These are phyloP conservation scores for Colossoma macropomum DNA, from an alignment of 2,113 vertebrate genomes.

Conservation along the genomic window DNA sequence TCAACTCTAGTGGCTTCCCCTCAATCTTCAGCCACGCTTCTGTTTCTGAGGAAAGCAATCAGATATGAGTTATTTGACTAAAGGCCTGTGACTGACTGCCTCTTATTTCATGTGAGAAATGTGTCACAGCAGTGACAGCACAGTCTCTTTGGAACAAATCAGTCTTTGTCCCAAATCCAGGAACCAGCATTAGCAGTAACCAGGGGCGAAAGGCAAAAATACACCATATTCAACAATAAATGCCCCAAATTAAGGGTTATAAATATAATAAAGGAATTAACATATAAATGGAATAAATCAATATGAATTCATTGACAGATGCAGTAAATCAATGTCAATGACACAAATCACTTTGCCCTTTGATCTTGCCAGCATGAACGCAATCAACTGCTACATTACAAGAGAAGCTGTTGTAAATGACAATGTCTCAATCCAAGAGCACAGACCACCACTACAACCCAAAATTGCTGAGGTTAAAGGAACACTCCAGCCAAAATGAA, in stretches of 20 bases:
- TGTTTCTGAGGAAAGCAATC: slow-evolving; percentile 42
- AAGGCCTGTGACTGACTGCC: slow-evolving; percentile 24
- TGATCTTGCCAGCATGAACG: too few relatives aligned
- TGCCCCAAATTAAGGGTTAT: too few relatives aligned
- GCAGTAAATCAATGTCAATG: too few relatives aligned
- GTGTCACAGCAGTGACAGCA: background rate
- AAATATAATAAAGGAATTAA: too few relatives aligned
- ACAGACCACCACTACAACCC: too few relatives aligned
- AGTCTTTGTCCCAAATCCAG: slow-evolving; percentile 9
- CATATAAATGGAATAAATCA: too few relatives aligned
- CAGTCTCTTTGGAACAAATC: background rate
- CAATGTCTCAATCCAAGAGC: too few relatives aligned
- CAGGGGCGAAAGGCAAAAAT: background rate
- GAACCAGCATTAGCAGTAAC: background rate
- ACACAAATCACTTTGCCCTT: too few relatives aligned
- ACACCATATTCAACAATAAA: background rate
- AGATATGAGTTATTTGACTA: slow-evolving; percentile 32
- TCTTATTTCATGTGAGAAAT: slow-evolving; percentile 5
- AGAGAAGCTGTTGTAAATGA: too few relatives aligned
- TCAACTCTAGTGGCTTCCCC: background rate
- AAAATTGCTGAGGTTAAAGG: too few relatives aligned
- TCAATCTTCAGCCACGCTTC: slow-evolving; percentile 21
- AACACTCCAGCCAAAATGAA: too few relatives aligned
- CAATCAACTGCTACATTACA: background rate
- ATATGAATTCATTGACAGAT: too few relatives aligned